Base-by-base conservation (phyloP, 2,888 invertebrate genomes). In the Aproaerema taeniolella region DNA sequence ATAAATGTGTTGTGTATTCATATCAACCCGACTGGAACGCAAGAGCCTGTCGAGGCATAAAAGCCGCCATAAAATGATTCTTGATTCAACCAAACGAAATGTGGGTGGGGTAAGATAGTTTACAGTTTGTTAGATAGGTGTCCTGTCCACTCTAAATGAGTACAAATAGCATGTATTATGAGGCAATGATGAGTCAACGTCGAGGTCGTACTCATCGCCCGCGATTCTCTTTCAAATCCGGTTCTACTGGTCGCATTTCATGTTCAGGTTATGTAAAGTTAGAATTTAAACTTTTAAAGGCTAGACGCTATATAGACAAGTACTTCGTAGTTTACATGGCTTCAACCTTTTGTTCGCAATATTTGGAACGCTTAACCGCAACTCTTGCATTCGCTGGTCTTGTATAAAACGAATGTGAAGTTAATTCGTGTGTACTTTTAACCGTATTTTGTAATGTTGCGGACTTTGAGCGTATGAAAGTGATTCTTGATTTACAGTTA, bases 141-240 rank as follows among this genome's bases (percentile, higher is more conserved):
- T n/a, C n/a, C n/a, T n/a, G n/a, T n/a, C n/a, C n/a, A n/a, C n/a
- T n/a, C n/a, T n/a, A n/a, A n/a, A n/a, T n/a, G n/a, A n/a, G n/a
- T n/a, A 20, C 8, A 20, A 20, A 8, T 20, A 20, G 8, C 20
- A 20, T 6, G 20, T 20, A 20, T 26, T 9, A 26, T 26, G n/a
- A 9, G 26, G 32, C 40, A 49, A 46, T 39, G 58, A 58, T 70
- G 70, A 77, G 50, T 75, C 75, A 78, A 63, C 34, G 47, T 43
- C 54, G 64, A 66, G 64, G 61, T 56, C 60, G 58, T 2, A 20
- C 35, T 42, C 17, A 38, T 41, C 20, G 20, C 26, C 17, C 54
- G 62, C 34, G 26, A 55, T 66, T 55, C 56, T 66, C 63, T 65
- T 61, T 67, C 58, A 62, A 78, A 77, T 76, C 81, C 80, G 79